A percentile compares a stretch with the other conserved stretches of the same genome.
Evolutionary conservation across 2,797 vertebrate genomes (phyloP).

Genomic region (Sebastes steindachneri): DNA sequence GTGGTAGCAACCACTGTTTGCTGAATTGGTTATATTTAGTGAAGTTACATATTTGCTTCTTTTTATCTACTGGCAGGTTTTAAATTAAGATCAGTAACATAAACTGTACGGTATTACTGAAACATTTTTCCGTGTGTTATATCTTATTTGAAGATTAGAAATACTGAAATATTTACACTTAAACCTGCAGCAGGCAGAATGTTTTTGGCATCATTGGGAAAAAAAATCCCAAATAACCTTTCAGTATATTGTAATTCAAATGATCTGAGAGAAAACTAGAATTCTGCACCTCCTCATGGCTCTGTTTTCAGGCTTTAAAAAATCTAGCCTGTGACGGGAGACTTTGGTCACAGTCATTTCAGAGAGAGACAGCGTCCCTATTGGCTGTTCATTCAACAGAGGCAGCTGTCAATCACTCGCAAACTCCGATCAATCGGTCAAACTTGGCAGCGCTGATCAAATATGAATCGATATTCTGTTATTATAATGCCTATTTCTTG

Average conservation of each 20-base stretch:
- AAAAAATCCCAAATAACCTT: neutral
- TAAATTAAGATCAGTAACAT: neutral
- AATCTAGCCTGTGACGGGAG: too few species aligned
- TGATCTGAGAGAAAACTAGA: neutral
- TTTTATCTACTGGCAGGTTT: neutral
- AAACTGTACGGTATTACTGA: neutral
- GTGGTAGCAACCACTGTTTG: neutral
- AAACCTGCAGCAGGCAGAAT: neutral
- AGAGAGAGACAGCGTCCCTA: too few species aligned
- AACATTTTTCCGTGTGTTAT: neutral
- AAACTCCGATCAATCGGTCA: too few species aligned
- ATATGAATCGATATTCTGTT: rapidly evolving
- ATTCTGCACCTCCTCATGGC: neutral
- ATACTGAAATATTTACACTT: neutral
- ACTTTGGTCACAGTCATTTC: too few species aligned
- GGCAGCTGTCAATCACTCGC: too few species aligned
- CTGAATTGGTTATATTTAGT: neutral
- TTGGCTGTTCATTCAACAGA: too few species aligned
- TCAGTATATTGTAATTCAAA: neutral
- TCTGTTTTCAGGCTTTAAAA: too few species aligned
- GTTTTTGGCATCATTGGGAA: neutral
- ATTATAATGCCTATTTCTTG: too few species aligned
- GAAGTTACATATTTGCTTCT: neutral
- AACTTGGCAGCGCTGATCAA: too few species aligned
- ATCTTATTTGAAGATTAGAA: neutral